A percentile compares a stretch with the other conserved stretches of the same genome.
Conservation (phyloP, 2,113 vertebrate species). For the Lophotis ruficrista region DNA sequence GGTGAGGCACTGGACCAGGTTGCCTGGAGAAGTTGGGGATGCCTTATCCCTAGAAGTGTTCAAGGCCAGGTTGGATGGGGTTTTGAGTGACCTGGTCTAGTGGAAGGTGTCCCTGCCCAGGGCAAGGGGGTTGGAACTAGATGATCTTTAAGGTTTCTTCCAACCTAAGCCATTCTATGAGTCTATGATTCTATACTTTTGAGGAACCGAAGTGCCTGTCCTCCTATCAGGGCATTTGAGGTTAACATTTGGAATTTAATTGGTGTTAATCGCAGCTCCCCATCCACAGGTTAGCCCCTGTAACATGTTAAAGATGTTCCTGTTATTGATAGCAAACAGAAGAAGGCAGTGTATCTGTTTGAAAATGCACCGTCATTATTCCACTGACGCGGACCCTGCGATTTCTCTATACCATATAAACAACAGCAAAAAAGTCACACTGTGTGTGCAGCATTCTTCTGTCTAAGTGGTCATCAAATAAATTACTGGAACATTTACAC, state of each 20-base stretch:
- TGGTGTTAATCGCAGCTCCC: background rate
- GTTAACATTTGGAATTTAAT: background rate
- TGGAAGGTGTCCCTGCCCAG: too few relatives aligned
- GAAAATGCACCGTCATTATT: background rate
- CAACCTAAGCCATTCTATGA: too few relatives aligned
- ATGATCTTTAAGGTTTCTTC: too few relatives aligned
- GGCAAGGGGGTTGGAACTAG: too few relatives aligned
- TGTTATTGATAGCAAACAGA: background rate
- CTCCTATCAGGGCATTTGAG: background rate
- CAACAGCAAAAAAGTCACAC: background rate
- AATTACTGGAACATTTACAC: background rate
- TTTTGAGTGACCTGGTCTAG: too few relatives aligned
- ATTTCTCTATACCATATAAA: background rate
- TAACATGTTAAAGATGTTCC: background rate
- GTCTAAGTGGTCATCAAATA: background rate
- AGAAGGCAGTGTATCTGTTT: background rate
- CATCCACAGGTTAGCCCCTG: background rate
- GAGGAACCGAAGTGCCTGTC: background rate
- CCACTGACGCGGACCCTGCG: background rate
- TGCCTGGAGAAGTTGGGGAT: too few relatives aligned
- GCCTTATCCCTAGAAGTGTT: too few relatives aligned
- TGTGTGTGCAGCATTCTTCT: background rate
- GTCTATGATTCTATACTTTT: background rate
- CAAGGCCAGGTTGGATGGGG: too few relatives aligned
- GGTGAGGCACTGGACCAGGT: too few relatives aligned